Percentiles rank a stretch among this genome's conserved stretches.
phyloP scores from a whole-genome alignment of 1,140 invertebrate genomes.

The Drosophila ercepeae region DNA sequence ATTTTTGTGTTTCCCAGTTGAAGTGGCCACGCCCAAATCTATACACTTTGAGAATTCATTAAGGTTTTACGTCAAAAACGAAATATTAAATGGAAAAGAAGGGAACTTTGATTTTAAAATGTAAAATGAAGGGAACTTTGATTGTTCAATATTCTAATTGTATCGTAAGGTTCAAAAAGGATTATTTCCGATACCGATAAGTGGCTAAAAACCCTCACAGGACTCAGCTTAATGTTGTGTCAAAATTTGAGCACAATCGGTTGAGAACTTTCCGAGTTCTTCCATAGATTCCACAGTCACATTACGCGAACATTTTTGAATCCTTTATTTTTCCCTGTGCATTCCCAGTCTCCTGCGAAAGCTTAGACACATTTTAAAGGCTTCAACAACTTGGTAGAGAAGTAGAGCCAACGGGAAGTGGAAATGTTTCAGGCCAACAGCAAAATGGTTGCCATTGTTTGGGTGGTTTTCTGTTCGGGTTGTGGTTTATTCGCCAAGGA shows the following conservation, averaged over 20 bases:
- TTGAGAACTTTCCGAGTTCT: no score
- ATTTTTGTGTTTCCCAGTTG: constrained; percentile 21
- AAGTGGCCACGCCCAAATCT: constrained; percentile 43
- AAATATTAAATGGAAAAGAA: no score
- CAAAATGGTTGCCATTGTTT: constrained; percentile 54
- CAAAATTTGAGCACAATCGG: no score
- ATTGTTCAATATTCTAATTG: no score
- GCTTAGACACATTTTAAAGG: constrained; percentile 55
- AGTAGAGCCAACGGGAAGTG: constrained; percentile 30
- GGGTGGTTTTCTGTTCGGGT: constrained; percentile 27
- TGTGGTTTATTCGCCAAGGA: constrained; percentile 19
- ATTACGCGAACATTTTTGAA: neutral
- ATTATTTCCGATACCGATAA: no score
- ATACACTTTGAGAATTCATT: constrained; percentile 2
- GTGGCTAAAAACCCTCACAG: no score
- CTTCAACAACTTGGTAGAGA: constrained; percentile 34
- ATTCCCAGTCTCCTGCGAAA: neutral
- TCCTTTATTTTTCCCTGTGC: neutral
- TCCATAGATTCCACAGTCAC: no score
- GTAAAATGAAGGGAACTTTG: no score
- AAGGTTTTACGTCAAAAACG: neutral
- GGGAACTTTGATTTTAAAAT: no score
- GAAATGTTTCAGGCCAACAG: constrained; percentile 49
- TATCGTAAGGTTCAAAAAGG: no score
- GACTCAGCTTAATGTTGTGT: no score